A percentile compares a stretch with the other conserved stretches of the same genome.
Conservation (phyloP, 1,140 invertebrate genomes). For the Eriocheir sinensis region DNA sequence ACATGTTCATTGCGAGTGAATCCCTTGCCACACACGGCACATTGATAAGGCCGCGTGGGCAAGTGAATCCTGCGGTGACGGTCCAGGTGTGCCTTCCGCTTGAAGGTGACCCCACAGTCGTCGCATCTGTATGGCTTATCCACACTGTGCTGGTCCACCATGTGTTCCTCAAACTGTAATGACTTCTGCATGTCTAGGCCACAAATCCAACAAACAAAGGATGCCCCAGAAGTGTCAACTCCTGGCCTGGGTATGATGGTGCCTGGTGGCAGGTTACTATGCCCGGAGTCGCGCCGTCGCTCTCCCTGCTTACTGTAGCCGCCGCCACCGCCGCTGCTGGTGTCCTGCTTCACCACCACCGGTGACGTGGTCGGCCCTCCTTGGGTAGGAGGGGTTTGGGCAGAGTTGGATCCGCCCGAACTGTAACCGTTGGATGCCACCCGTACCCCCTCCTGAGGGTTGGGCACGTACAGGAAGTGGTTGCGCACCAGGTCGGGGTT, state of each 20-base stretch:
- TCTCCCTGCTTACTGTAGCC: conserved; percentile 65
- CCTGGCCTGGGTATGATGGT: conserved; percentile 75
- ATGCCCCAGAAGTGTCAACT: conserved; percentile 66
- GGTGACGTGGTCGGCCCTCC: conserved; percentile 71
- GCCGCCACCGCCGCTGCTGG: conserved; percentile 53
- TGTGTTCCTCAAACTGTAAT: conserved; percentile 78
- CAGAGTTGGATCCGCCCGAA: conserved; percentile 72
- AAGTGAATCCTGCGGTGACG: conserved; percentile 79
- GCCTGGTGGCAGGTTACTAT: conserved; percentile 71
- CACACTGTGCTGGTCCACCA: conserved; percentile 79
- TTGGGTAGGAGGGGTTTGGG: conserved; percentile 74
- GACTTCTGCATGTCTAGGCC: conserved; percentile 78
- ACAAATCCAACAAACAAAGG: conserved; percentile 79
- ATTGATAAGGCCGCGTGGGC: conserved; percentile 79
- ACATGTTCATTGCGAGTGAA: conserved; percentile 85
- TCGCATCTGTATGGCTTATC: conserved; percentile 79
- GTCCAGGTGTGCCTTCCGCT: conserved; percentile 79
- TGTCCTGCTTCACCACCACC: conserved; percentile 64
- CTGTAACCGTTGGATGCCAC: conserved; percentile 79
- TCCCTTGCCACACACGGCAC: conserved; percentile 89
- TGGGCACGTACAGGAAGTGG: conserved; percentile 79
- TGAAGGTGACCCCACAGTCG: conserved; percentile 79
- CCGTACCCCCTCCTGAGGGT: conserved; percentile 77
- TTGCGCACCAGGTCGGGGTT: conserved; percentile 79
- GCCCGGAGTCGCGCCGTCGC: conserved; percentile 58